Base-by-base conservation (phyloP, 2,113 vertebrate species). In the Lepus timidus region DNA sequence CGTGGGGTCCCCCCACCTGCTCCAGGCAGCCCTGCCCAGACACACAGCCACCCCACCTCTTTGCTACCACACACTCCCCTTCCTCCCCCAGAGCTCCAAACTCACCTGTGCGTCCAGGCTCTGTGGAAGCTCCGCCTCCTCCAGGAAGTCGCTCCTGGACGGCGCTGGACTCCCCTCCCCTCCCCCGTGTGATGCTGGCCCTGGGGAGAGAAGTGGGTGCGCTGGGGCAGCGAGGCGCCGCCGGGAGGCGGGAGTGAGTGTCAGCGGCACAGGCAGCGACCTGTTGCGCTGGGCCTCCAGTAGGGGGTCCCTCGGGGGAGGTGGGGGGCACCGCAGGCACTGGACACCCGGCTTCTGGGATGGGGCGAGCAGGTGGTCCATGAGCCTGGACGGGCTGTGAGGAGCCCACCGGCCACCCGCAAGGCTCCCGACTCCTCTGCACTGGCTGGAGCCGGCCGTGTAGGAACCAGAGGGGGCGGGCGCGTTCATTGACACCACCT, bases 231-330 rank as follows among this genome's bases (percentile, higher is more conserved):
- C 12, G 58, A 84, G 70, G n/a, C 9, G 33, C 6, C 31, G 51
- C 39, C 67, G 70, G 74, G 67, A 39, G 39, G n/a, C 65, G 55
- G 36, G 8, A 85, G 39, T 68, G 76, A 55, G 87, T 27, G 52
- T 36, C 33, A 89, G 74, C 70, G 39, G 44, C 51, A 86, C 64
- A 71, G 16, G 17, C 39, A 31, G 33, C 33, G 80, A 74, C 25
- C 85, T 25, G 70, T 51, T 68, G 25, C 62, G 75, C 78, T 64
- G 92, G 75, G 90, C 71, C 44, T 94, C 81, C 71, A 88, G 79
- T 78, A 95, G 88, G 86, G 94, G 68, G 96, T 86, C 85, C 91
- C 91, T 22, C 67, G 79, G 58, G 36, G 73, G 65, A 93, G 82
- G 17, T 0, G 16, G 58, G 95, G 61, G 94, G 67, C 64, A 29